A percentile compares a stretch with the other conserved stretches of the same genome.
phyloP scores from a whole-genome alignment of 1,140 invertebrate species.

The Melitaea cinxia region DNA sequence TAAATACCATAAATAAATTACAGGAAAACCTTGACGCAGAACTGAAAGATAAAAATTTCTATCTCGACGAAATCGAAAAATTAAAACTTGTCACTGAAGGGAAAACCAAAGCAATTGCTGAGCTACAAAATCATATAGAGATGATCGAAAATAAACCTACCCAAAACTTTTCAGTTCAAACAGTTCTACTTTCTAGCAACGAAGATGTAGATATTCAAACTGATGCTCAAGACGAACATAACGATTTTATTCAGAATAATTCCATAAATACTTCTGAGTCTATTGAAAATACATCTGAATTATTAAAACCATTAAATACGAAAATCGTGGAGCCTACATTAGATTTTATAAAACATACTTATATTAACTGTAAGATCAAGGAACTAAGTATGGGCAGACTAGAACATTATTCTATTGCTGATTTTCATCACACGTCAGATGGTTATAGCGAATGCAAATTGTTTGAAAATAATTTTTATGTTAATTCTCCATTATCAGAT shows the following conservation, averaged over 20 bases:
- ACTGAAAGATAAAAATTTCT: constrained; percentile 5
- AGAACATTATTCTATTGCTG: constrained; percentile 59
- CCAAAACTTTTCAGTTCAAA: constrained; percentile 22
- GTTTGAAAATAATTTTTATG: background rate
- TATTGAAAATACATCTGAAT: background rate
- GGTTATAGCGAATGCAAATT: background rate
- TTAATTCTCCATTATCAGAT: background rate
- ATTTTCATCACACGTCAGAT: constrained; percentile 4
- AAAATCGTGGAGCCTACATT: constrained; percentile 44
- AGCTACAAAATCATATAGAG: constrained; percentile 43
- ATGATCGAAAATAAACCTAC: constrained; percentile 44
- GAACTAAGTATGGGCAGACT: constrained; percentile 49
- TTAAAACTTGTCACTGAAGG: constrained; percentile 38
- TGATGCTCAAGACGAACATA: background rate
- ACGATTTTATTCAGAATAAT: no score
- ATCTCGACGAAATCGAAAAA: constrained; percentile 33
- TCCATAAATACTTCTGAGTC: no score
- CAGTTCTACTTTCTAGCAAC: constrained; percentile 10
- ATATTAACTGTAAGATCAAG: constrained; percentile 62
- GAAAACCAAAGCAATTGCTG: constrained; percentile 51
- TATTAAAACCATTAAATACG: constrained; percentile 15
- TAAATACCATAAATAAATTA: constrained; percentile 46
- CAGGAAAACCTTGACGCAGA: constrained; percentile 45
- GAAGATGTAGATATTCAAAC: constrained; percentile 25
- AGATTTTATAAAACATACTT: constrained; percentile 50